Conservation (phyloP, 2,888 invertebrate species). For the Punctoribates punctum region DNA sequence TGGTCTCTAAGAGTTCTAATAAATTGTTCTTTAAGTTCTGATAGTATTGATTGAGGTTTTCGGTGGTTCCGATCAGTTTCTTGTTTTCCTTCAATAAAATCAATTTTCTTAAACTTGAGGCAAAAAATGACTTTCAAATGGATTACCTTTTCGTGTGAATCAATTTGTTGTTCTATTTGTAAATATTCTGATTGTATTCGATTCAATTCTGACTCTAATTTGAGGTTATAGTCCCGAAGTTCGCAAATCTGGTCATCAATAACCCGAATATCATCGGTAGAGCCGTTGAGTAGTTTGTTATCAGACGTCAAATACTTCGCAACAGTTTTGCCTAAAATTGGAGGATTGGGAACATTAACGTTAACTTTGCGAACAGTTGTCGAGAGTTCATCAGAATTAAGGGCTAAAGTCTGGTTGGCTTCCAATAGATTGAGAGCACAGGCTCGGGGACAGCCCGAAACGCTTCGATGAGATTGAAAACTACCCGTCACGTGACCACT, state of each 20-base stretch:
- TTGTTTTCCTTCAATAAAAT: slow-evolving; percentile 47
- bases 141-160: slow-evolving; percentile 80
- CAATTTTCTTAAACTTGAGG: slow-evolving; percentile 18
- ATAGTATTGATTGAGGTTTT: slow-evolving; percentile 84
- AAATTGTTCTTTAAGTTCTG: slow-evolving; percentile 88
- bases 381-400: neutral
- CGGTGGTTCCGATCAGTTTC: slow-evolving; percentile 43
- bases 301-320: neutral
- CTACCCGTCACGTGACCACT: slow-evolving; percentile 73
- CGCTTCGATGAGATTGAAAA: slow-evolving; percentile 73
- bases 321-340: neutral
- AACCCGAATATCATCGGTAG: slow-evolving; percentile 75
- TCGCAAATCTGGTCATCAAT: slow-evolving; percentile 87
- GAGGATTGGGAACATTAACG: neutral
- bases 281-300: slow-evolving; percentile 50
- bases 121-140: neutral
- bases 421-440: neutral
- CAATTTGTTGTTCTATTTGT: slow-evolving; percentile 84
- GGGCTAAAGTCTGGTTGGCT: neutral
- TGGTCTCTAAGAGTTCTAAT: slow-evolving; percentile 83
- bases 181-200: slow-evolving; percentile 86
- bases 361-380: neutral
- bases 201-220: slow-evolving; percentile 88
- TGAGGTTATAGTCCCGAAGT: slow-evolving; percentile 81
- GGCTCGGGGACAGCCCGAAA: slow-evolving; percentile 50